Evolutionary conservation across 2,113 vertebrate genomes (phyloP), one percentile per base, ranked within the genome.

Genomic region (Oryzias melastigma): DNA sequence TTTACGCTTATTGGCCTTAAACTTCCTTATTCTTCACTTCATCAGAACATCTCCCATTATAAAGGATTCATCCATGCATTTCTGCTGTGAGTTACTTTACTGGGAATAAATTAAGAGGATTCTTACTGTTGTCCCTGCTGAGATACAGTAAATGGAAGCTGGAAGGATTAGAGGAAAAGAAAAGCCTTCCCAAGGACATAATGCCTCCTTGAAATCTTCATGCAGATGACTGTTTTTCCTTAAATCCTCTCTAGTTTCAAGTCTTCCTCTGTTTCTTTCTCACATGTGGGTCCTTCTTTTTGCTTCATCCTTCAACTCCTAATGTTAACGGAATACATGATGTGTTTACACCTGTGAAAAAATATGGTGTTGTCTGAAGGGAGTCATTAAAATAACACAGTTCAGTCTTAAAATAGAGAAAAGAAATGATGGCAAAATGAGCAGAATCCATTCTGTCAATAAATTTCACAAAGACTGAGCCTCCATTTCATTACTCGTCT

Each of bases 121-220:
- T 45, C 27, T 68, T 43, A 0, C 43, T 52, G 48, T 58, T 64
- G 65, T 73, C 46, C 59, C 63, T 25, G 44, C 66, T 52, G 80
- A 1, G 59, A 62, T 53, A 65, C 53, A 63, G 47, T 51, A 45
- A 41, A 51, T 13, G 49, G 55, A 74, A 65, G 62, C 60, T 69
- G 64, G 64, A 52, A 40, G 75, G 75, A 83, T 81, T 78, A 79
- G 46, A 62, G 47, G 71, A 29, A 65, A 57, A 73, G 54, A 72
- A 76, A 72, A 75, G 57, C 61, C 47, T 67, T 62, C 63, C 66
- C 62, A 29, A 50, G 73, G 74, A 65, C 46, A 75, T 67, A 82
- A 77, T 62, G 73, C 55, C 50, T 78, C 62, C 78, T 48, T 71
- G 41, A 71, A 83, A 83, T 75, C 71, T 65, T 73, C 48, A 72